Conservation (phyloP, 2,888 invertebrate species). For the Eudasyphora cyanicolor region DNA sequence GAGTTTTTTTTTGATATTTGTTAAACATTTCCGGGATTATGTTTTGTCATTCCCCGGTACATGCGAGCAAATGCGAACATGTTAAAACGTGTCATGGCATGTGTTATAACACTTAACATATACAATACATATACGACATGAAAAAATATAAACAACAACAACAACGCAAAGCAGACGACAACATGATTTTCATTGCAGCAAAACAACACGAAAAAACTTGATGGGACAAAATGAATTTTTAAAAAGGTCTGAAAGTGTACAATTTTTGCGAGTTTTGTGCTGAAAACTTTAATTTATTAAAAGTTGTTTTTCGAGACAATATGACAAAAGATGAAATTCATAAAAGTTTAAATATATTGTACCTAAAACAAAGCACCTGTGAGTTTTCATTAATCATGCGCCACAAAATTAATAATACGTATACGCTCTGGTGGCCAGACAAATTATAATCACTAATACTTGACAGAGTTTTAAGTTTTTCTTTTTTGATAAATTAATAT, state of each 20-base stretch:
- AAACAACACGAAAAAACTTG: not conserved
- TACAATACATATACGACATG: not conserved
- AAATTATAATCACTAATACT: too few species aligned
- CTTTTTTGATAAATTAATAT: too few species aligned
- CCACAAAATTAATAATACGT: too few species aligned
- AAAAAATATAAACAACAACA: not conserved
- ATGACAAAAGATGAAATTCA: too few species aligned
- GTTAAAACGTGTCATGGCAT: constrained; percentile 41
- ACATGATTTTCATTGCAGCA: not conserved
- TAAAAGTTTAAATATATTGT: too few species aligned
- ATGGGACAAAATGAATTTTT: not conserved
- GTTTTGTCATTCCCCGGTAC: not conserved
- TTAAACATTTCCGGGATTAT: constrained; percentile 43
- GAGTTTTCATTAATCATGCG: too few species aligned
- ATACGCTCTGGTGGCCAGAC: too few species aligned
- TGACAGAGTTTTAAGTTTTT: too few species aligned
- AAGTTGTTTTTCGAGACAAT: too few species aligned
- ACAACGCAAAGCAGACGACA: not conserved
- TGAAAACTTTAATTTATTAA: constrained; percentile 1
- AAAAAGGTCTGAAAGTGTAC: not conserved
- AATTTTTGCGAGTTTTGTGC: not conserved
- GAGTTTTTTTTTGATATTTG: constrained; percentile 5
- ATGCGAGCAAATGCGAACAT: constrained; percentile 13
- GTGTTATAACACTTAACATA: constrained; percentile 33
- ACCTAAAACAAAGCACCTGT: too few species aligned